These are phyloP conservation scores for Lepidurus arcticus DNA, from an alignment of 1,140 invertebrate species.

Conservation along the genomic window DNA sequence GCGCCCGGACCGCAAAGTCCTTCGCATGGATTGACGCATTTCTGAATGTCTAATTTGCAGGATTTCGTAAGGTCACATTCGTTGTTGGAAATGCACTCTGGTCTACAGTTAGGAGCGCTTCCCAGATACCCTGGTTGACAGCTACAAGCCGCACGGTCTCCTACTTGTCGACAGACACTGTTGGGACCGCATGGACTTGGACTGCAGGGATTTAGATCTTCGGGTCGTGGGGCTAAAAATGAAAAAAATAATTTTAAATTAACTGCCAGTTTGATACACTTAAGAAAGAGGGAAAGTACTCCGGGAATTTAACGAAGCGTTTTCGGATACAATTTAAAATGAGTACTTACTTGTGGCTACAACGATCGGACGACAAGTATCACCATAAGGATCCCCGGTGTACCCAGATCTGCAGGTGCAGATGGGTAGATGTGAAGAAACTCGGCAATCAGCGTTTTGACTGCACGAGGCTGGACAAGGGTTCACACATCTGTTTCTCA, in stretches of 20 bases:
- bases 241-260: conserved; percentile 41
- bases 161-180: conserved; percentile 64
- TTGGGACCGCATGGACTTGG: conserved; percentile 75
- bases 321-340: conserved; percentile 61
- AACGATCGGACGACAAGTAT: conserved; percentile 54
- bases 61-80: conserved; percentile 77
- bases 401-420: conserved; percentile 69
- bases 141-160: conserved; percentile 70
- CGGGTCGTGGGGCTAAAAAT: conserved; percentile 75
- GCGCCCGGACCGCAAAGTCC: conserved; percentile 75
- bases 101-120: conserved; percentile 52
- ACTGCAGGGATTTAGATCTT: conserved; percentile 74
- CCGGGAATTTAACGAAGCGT: no score
- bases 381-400: conserved; percentile 66
- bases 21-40: conserved; percentile 72
- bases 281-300: no score
- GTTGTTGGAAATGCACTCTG: conserved; percentile 63
- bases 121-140: conserved; percentile 84
- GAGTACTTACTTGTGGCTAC: conserved; percentile 28
- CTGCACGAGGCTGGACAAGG: conserved; percentile 71
- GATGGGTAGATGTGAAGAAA: conserved; percentile 70
- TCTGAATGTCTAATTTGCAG: conserved; percentile 63
- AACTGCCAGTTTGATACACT: no score
- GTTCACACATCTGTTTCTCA: conserved; percentile 69
- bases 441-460: conserved; percentile 71